Evolutionary conservation across 2,113 vertebrate genomes (phyloP).

Genomic region (Nesogale talazaci): DNA sequence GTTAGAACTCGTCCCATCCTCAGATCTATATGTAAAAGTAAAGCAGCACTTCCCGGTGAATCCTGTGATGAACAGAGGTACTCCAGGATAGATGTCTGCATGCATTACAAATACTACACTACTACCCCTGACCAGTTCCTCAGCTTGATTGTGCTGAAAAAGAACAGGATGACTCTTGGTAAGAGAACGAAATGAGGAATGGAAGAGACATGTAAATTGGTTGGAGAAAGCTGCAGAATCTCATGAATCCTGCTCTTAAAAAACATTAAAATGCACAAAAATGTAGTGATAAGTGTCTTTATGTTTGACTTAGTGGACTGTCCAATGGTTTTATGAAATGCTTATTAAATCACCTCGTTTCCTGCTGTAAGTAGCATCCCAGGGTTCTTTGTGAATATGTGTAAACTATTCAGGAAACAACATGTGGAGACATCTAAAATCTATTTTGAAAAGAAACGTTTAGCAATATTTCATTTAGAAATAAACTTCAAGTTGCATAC

Average conservation of each 20-base stretch:
- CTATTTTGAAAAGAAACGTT: not conserved
- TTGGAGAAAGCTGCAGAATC: conserved; percentile 34
- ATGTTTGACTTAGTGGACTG: not conserved
- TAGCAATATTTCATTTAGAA: not conserved
- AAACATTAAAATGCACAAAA: conserved; percentile 38
- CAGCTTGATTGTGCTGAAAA: conserved; percentile 36
- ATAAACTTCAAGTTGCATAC: not conserved
- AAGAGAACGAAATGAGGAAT: conserved; percentile 51
- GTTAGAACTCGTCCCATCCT: conserved; percentile 48
- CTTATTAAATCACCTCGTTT: conserved; percentile 61
- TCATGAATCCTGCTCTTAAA: conserved; percentile 42
- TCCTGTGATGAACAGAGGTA: not conserved
- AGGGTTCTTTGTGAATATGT: conserved; percentile 28
- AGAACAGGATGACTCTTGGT: conserved; percentile 33
- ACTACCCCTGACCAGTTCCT: not conserved
- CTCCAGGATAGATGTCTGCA: not conserved
- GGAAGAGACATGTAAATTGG: conserved; percentile 5
- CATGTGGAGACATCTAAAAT: not conserved
- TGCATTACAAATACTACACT: not conserved
- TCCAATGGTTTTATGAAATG: conserved; percentile 68
- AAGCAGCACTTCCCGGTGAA: not conserved
- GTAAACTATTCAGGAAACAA: not conserved
- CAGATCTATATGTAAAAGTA: not conserved
- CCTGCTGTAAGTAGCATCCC: conserved; percentile 59
- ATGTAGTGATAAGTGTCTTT: conserved; percentile 54